Conservation (phyloP, 2,888 invertebrate species). For the Quadroppia sp. region DNA sequence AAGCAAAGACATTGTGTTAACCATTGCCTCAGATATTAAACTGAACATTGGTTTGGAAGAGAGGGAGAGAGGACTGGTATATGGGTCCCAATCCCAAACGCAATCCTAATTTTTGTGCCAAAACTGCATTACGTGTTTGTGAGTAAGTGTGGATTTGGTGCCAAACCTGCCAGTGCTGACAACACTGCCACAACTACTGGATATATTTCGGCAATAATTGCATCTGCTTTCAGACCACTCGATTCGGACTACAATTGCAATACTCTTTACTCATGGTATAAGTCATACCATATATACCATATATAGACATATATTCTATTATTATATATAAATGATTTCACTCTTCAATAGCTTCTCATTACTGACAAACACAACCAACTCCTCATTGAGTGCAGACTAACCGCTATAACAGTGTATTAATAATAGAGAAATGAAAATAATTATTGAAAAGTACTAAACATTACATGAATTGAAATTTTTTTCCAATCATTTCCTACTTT, state of each 20-base stretch:
- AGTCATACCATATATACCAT: not conserved
- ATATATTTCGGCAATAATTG: constrained; percentile 21
- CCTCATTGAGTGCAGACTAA: not conserved
- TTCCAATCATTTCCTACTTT: not conserved
- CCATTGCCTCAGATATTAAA: constrained; percentile 16
- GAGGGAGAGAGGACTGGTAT: not conserved
- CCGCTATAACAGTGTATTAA: constrained; percentile 4
- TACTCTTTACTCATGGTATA: not conserved
- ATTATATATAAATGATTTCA: constrained; percentile 5
- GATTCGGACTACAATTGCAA: not conserved
- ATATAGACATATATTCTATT: not conserved
- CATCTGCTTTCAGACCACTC: constrained; percentile 7
- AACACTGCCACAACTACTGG: constrained; percentile 11
- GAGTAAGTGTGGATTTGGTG: constrained; percentile 19
- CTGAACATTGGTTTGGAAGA: not conserved
- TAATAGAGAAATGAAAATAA: not conserved
- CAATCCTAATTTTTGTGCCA: not conserved
- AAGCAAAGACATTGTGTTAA: not conserved
- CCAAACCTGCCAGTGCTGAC: not conserved
- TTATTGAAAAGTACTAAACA: not conserved
- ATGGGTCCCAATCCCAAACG: constrained; percentile 14
- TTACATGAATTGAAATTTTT: not conserved
- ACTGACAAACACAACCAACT: not conserved
- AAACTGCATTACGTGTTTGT: constrained; percentile 32
- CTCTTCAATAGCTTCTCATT: constrained; percentile 29